Base-by-base conservation (phyloP, 2,888 invertebrate species). In the Galeruca laticollis region DNA sequence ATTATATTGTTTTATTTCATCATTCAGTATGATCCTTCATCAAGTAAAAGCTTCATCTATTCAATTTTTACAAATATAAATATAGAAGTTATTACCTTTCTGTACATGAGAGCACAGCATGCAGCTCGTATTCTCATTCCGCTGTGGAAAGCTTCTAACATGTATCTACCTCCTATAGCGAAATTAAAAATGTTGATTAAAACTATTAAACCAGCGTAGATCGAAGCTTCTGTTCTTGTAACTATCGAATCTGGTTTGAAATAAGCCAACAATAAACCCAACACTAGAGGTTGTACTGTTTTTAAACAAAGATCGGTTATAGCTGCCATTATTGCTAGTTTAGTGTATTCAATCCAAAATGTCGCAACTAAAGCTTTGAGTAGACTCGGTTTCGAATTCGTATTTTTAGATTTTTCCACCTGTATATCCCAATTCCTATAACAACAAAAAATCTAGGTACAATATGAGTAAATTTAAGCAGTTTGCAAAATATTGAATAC, bases 61-160 rank as follows among this genome's bases (percentile, higher is more conserved):
- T n/a, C n/a, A n/a, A n/a, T n/a, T n/a, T n/a, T n/a, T n/a, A n/a
- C n/a, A n/a, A n/a, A n/a, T n/a, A n/a, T n/a, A n/a, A n/a, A n/a
- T n/a, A n/a, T n/a, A n/a, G n/a, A n/a, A n/a, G n/a, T n/a, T n/a
- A 40, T n/a, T 65, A 65, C 94, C 90, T 95, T 95, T 86, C 93
- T 90, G 81, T 93, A 94, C 60, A 74, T 61, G 31, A 75, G 71
- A 33, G 72, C 57, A 20, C 73, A 75, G 15, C 70, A 68, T 6
- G 74, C 72, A 10, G 71, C 60, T 61, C 95, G 88, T 69, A 94
- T 88, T 84, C 91, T 88, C 89, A 94, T 92, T 47, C 94, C 94
- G 21, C 92, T 87, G 76, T 65, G 65, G 40, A 65, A 56, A 5
- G 35, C 56, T 6, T 57, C 43, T 33, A 65, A 33, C 15, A 26